Evolutionary conservation across 2,797 vertebrate genomes (phyloP), one percentile per base, ranked within the genome.

Genomic region (Brotula barbata): DNA sequence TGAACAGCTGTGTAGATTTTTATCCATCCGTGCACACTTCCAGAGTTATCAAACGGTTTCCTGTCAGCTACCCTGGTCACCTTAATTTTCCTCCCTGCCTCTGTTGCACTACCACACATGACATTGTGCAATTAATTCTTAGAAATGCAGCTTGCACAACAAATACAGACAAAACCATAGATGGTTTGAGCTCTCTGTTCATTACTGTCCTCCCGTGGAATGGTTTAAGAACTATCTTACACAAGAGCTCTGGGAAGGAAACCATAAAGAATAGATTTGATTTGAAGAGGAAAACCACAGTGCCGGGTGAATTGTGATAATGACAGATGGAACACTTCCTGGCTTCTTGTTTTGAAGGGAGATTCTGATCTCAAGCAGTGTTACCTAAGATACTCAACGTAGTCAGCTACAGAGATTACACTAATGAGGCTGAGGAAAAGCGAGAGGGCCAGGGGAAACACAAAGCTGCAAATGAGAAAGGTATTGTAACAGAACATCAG

Each of bases 1-100:
- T 81, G 84, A 89, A 92, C 91, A 92, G 90, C 92, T 94, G 91
- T 90, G 72, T 53, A 11, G 74, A 82, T 80, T 74, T 81, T 71
- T 36, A 4, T 2, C 13, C 73, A 62, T 77, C 64, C 76, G 28
- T 68, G 54, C 58, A 61, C 67, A 66, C 45, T 46, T 36, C 48
- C 15, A 16, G 64, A 44, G 51, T 68, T 41, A 43, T 68, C n/a
- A n/a, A n/a, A n/a, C n/a, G n/a, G 62, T 66, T 82, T 78, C 64
- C 67, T 68, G 69, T 73, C 72, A 81, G 78, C 75, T 75, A 72
- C 68, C 64, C 58, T 70, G 63, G 66, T 58, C 11, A 10, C 48
- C 53, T 21, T 59, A 49, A 68, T 72, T 54, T 58, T 23, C 36
- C 64, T 61, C 58, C 41, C 28, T 64, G 16, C 10, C 64, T 81